These are phyloP conservation scores for Leptothorax acervorum DNA, from an alignment of 2,888 invertebrate genomes.

Conservation along the genomic window DNA sequence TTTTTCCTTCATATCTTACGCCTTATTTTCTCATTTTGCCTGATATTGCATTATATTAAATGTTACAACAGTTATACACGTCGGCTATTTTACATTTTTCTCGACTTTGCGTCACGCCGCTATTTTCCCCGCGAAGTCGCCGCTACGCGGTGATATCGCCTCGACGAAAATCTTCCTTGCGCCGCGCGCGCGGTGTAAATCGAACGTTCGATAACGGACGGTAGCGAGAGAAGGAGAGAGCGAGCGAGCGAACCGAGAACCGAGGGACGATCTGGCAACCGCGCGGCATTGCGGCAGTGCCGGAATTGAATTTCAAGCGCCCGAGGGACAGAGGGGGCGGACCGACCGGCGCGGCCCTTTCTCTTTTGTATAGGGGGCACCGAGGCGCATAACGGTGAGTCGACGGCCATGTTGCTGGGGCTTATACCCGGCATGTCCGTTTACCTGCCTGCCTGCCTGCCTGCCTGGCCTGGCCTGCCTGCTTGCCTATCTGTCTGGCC, in stretches of 20 bases:
- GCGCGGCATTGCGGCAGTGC: slow-evolving; percentile 72
- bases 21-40: neutral
- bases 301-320: slow-evolving; percentile 84
- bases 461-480: slow-evolving; percentile 61
- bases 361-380: slow-evolving; percentile 81
- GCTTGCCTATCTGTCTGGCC: slow-evolving; percentile 48
- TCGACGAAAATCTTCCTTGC: slow-evolving; percentile 53
- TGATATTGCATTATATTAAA: neutral
- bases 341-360: slow-evolving; percentile 72
- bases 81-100: neutral
- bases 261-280: slow-evolving; percentile 77
- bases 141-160: slow-evolving; percentile 37
- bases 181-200: slow-evolving; percentile 47
- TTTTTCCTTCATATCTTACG: neutral
- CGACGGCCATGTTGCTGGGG: slow-evolving; percentile 80
- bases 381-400: slow-evolving; percentile 83
- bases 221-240: slow-evolving; percentile 45
- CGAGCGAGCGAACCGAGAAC: slow-evolving; percentile 43
- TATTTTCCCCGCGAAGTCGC: slow-evolving; percentile 31
- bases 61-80: neutral
- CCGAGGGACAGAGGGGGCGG: slow-evolving; percentile 79
- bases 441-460: slow-evolving; percentile 60
- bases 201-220: slow-evolving; percentile 73
- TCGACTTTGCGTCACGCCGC: neutral
- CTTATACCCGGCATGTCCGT: slow-evolving; percentile 78